These are phyloP conservation scores for Atlantisia rogersi DNA, from an alignment of 2,113 vertebrate genomes.

Conservation along the genomic window DNA sequence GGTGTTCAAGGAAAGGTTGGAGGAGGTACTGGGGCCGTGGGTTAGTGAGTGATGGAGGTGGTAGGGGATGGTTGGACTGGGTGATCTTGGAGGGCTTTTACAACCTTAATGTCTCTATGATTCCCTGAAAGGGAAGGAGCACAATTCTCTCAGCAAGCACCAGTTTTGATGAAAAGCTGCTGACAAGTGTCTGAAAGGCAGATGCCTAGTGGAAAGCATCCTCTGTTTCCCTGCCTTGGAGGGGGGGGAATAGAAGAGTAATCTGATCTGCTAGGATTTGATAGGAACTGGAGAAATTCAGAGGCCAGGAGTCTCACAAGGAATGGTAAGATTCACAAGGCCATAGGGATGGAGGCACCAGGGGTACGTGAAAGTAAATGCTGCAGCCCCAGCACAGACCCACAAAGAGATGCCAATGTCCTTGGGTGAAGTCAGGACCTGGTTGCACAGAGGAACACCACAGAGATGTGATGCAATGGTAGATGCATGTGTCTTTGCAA, in stretches of 20 bases:
- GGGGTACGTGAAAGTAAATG: accelerated
- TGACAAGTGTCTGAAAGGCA: background rate
- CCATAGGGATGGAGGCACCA: background rate
- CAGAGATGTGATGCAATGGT: accelerated
- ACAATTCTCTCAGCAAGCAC: background rate
- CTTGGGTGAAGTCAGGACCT: too few species aligned
- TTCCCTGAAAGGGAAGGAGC: background rate
- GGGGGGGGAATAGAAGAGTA: background rate
- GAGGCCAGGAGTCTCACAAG: background rate
- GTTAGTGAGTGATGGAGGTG: too few species aligned
- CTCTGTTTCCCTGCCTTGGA: background rate
- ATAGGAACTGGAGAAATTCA: background rate
- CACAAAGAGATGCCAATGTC: accelerated
- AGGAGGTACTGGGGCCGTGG: too few species aligned
- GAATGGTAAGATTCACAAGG: background rate
- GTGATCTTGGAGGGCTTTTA: too few species aligned
- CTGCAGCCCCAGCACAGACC: background rate
- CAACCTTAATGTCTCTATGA: too few species aligned
- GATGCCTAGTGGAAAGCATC: background rate
- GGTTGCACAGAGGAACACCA: background rate
- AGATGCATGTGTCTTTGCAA: background rate
- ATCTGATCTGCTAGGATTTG: background rate
- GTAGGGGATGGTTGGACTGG: too few species aligned
- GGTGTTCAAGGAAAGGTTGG: too few species aligned
- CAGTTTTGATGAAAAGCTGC: background rate